Percentiles rank a stretch among this genome's conserved stretches.
phyloP scores from a whole-genome alignment of 2,797 vertebrate species.

The Chanos chanos region DNA sequence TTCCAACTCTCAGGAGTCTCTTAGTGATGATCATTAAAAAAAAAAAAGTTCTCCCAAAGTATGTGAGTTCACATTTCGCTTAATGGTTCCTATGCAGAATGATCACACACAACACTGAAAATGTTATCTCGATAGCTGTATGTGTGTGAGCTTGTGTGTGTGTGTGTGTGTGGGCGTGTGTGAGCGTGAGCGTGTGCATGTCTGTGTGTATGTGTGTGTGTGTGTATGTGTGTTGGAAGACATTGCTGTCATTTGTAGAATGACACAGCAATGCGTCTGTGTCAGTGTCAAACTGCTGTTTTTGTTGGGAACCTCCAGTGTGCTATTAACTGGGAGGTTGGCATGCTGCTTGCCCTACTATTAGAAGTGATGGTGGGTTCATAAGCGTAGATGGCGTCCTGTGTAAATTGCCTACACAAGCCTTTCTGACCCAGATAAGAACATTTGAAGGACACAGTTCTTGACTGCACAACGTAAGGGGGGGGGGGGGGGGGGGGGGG shows the following conservation, averaged over 20 bases:
- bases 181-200: neutral
- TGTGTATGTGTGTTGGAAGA: neutral
- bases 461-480: no score
- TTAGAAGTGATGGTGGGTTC: conserved; percentile 64
- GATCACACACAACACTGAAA: no score
- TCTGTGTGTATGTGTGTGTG: neutral
- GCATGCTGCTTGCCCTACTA: conserved; percentile 60
- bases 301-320: neutral
- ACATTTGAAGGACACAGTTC: conserved; percentile 36
- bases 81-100: no score
- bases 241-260: conserved; percentile 1
- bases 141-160: neutral
- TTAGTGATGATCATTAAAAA: no score
- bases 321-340: conserved; percentile 63
- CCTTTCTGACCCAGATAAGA: conserved; percentile 51
- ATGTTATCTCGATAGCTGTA: neutral
- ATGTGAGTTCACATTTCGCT: no score
- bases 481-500: no score
- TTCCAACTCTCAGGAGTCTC: no score
- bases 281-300: conserved; percentile 18
- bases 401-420: conserved; percentile 47
- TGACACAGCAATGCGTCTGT: neutral
- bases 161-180: neutral
- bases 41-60: no score
- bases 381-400: conserved; percentile 56